Conservation (phyloP, 2,113 vertebrate species). For the Delphinus delphis region DNA sequence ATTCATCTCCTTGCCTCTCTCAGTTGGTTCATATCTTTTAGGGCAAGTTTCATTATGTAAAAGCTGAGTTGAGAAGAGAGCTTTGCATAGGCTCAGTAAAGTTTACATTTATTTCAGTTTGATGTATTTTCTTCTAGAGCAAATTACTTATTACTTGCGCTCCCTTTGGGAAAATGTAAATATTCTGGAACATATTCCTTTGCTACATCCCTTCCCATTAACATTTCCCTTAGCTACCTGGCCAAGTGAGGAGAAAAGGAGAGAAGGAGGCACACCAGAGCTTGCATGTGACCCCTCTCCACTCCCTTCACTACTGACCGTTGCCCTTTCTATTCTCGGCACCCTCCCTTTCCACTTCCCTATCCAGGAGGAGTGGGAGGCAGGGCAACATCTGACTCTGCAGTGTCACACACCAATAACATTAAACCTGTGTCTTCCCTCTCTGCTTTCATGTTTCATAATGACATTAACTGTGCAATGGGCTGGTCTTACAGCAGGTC, state of each 20-base stretch:
- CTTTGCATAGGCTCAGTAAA: neutral
- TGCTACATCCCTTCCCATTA: neutral
- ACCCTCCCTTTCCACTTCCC: neutral
- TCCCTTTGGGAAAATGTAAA: neutral
- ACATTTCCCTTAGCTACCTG: neutral
- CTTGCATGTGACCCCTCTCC: neutral
- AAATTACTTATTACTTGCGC: neutral
- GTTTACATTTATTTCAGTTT: constrained; percentile 25
- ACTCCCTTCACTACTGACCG: neutral
- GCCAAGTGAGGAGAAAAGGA: neutral
- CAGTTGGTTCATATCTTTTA: neutral
- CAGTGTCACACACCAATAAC: neutral
- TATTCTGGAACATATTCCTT: neutral
- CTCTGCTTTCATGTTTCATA: neutral
- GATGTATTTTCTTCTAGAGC: neutral
- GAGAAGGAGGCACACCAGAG: neutral
- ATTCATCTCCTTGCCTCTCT: neutral
- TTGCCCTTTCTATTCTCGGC: neutral
- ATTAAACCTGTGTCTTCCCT: neutral
- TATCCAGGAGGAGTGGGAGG: neutral
- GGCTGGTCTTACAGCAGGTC: neutral
- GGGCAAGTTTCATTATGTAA: constrained; percentile 30
- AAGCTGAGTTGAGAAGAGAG: constrained; percentile 30
- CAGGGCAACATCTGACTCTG: neutral
- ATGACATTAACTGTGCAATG: neutral